Evolutionary conservation across 1,140 invertebrate species (phyloP), one percentile per base, ranked within the genome.

Genomic region (Neotoxoptera formosana): DNA sequence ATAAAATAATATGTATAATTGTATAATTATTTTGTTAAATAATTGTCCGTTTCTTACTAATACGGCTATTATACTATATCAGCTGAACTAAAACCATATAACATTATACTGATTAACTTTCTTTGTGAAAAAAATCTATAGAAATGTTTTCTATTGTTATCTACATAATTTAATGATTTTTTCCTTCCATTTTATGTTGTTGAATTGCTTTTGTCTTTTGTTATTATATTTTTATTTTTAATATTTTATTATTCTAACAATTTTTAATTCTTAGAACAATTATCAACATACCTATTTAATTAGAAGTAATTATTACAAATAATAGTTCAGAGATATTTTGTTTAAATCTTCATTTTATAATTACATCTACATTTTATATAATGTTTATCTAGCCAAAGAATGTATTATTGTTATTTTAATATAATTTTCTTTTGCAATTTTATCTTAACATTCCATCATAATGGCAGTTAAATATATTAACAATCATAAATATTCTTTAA

Each of bases 271-370:
- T 51, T 56, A 91, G 67, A 92, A 92, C 76, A 36, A 76, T 92
- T 36, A 81, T 92, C 25, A 83, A 48, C 90, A 92, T 92, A 51
- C 90, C 90, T 92, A 92, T 51, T 83, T 81, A 92, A 92, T 92
- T 48, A 30, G 14, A 90, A 90, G 67, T 83, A 92, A 81, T 92
- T 81, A 92, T 48, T 81, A 83, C 0, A 51, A 48, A 83, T 83
- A 21, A 91, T 91, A 91, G n/a, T 92, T 92, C 41, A 81, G 51
- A 92, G 45, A 36, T 83, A 92, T 92, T 83, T 81, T 48, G 67
- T 83, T 81, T 51, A 92, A 92, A 83, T 83, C 45, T 91, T 51
- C 8, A 91, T 76, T 91, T 83, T 67, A 25, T 90, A 90, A 90
- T 90, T 90, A 45, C 4, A 56, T 23, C 53, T 89, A 56, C 89